Evolutionary conservation across 1,140 invertebrate genomes (phyloP), one percentile per base, ranked within the genome.

Genomic region (Drosophila kanapiae): DNA sequence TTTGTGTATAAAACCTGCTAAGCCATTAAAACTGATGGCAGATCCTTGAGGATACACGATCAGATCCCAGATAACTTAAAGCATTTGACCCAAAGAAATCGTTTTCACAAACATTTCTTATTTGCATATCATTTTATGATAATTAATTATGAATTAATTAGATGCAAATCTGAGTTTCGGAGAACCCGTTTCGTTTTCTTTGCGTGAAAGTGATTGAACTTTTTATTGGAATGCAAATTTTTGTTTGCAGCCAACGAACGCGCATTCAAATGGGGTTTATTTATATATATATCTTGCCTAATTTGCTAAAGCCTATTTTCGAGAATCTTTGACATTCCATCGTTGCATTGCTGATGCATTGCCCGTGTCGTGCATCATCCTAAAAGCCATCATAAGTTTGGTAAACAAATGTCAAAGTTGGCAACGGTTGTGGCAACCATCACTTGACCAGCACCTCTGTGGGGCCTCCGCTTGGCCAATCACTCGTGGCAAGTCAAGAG

Each of bases 121-220:
- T 37, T 67, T 63, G 35, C 63, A 33, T 47, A 42, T 33, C 68
- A 60, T 79, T 69, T 77, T 62, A 42, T 13, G 43, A 23, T 64
- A 58, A 80, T 69, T 65, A 78, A 64, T 76, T 80, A 71, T 48
- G 29, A 58, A 58, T 59, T 71, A 77, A 58, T 70, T 62, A 49
- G 38, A 47, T 54, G 51, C 40, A 37, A 56, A 56, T 77, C 29
- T 49, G 42, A 45, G 18, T 49, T 43, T 29, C 43, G 16, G 38
- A 10, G 40, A 76, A 57, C 57, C 49, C 37, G 57, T 56, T 60
- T 62, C 48, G 38, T 33, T 76, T 76, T 42, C 43, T 49, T 61
- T 70, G 40, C 40, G 43, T 45, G 33, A 57, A 42, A 62, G 75
- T 78, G 75, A 70, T 69, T 78, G 64, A 78, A 61, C 63, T 45